Conservation (phyloP, 92 coral and sea anemone genomes). For the Epizoanthus fatuus region DNA sequence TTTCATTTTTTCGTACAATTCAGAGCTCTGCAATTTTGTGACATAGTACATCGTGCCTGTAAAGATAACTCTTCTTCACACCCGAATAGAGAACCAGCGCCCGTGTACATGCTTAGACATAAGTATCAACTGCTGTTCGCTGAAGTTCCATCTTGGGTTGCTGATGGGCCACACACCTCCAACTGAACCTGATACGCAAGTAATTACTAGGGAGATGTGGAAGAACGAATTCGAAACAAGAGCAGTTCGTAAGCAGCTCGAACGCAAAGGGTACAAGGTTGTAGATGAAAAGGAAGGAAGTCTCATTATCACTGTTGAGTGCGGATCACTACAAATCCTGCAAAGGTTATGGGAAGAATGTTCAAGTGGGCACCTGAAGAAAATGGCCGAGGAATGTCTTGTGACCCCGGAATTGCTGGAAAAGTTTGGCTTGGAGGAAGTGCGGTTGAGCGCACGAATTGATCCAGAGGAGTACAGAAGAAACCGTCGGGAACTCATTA, state of each 20-base stretch:
- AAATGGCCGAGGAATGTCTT: background rate
- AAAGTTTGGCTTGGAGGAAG: background rate
- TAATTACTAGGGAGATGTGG: too few relatives aligned
- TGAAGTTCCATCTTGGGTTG: background rate
- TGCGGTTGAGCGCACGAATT: background rate
- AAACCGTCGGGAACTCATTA: too few relatives aligned
- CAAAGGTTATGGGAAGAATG: conserved; percentile 4
- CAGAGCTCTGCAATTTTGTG: too few relatives aligned
- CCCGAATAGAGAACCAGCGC: too few relatives aligned
- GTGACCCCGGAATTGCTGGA: conserved; percentile 7
- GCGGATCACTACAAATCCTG: background rate
- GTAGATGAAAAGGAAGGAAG: background rate
- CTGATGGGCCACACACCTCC: background rate
- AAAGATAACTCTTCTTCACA: too few relatives aligned
- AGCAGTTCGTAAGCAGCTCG: too few relatives aligned
- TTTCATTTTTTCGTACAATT: too few relatives aligned
- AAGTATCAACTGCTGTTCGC: background rate
- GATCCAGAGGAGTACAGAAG: too few relatives aligned
- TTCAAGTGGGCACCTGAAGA: background rate
- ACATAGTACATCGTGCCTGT: too few relatives aligned
- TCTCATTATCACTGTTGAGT: background rate
- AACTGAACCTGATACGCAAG: too few relatives aligned
- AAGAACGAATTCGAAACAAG: too few relatives aligned
- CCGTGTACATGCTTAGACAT: background rate
- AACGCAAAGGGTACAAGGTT: too few relatives aligned